Evolutionary conservation across 1,140 invertebrate species (phyloP), one percentile per base, ranked within the genome.

Genomic region (Drosophila ogumai): DNA sequence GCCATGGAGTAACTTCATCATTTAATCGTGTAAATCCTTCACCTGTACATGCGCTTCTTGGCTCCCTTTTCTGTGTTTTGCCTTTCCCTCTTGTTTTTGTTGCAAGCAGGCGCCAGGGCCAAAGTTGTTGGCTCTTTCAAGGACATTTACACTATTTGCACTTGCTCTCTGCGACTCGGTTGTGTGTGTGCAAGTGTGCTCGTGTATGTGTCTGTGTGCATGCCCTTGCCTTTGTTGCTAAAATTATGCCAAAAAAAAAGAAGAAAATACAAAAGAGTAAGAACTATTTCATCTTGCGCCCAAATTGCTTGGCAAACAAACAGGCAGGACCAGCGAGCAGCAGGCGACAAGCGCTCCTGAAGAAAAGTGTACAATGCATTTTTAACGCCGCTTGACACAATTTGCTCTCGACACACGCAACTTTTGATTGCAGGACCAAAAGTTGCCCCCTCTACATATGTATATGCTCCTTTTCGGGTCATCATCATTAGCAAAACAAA

Each of bases 91-190:
- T 31, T 56, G 15, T 50, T 50, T n/a, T 50, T 64, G 28, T 64
- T 56, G 55, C 41, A 59, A 7, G 19, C 50, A 22, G 19, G 32
- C 72, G 67, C 73, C 82, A 86, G 84, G 82, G 82, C 82, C 79
- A 86, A 65, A 61, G 50, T 66, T 72, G 82, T 86, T 86, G 79
- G 82, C 74, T 76, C 55, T 88, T 88, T 87, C 82, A 87, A 87
- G 82, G 82, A 82, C 82, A 76, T 82, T 76, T 82, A 40, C 79
- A 82, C 72, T 88, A 88, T 86, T 86, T 88, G 76, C 80, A 84
- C 67, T 88, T 75, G 66, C 75, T 82, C 79, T 79, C 79, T 76
- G 71, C 47, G 22, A 72, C 31, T 44, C 49, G 44, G 43, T 40
- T 28, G 25, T 49, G 25, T 44, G 25, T 79, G 41, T 41, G 40